Conservation (phyloP, 1,140 invertebrate genomes). For the Anoplolepis gracilipes region DNA sequence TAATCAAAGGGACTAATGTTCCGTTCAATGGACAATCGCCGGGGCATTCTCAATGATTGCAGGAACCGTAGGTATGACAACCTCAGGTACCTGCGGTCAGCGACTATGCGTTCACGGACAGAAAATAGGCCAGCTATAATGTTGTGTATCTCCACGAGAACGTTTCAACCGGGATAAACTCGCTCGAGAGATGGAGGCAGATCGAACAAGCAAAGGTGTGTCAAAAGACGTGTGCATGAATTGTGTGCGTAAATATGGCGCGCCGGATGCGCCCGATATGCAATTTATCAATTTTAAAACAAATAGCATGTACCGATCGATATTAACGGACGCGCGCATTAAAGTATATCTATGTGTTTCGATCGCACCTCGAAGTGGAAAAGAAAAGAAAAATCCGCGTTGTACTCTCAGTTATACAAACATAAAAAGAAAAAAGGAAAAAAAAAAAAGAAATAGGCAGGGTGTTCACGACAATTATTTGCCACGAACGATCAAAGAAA, state of each 20-base stretch:
- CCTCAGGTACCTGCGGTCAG: not conserved
- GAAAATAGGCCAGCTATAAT: constrained; percentile 5
- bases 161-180: constrained; percentile 40
- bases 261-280: constrained; percentile 22
- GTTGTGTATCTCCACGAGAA: not conserved
- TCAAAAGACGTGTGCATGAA: constrained; percentile 20
- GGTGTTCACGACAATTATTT: constrained; percentile 30
- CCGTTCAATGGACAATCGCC: constrained; percentile 53
- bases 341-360: not conserved
- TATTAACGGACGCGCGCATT: not conserved
- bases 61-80: constrained; percentile 7
- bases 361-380: no score
- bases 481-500: constrained; percentile 43
- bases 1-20: constrained; percentile 42
- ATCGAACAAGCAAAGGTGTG: constrained; percentile 29
- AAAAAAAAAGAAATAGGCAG: constrained; percentile 38
- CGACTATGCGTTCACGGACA: constrained; percentile 15
- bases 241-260: constrained; percentile 38
- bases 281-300: constrained; percentile 9
- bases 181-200: constrained; percentile 7
- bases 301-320: constrained; percentile 2
- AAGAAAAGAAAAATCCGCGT: not conserved
- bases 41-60: constrained; percentile 11
- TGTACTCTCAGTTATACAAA: not conserved
- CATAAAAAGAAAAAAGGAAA: not conserved